Percentiles rank a stretch among this genome's conserved stretches.
Evolutionary conservation across 2,113 vertebrate species (phyloP).

Genomic region (Pluvianellus socialis): DNA sequence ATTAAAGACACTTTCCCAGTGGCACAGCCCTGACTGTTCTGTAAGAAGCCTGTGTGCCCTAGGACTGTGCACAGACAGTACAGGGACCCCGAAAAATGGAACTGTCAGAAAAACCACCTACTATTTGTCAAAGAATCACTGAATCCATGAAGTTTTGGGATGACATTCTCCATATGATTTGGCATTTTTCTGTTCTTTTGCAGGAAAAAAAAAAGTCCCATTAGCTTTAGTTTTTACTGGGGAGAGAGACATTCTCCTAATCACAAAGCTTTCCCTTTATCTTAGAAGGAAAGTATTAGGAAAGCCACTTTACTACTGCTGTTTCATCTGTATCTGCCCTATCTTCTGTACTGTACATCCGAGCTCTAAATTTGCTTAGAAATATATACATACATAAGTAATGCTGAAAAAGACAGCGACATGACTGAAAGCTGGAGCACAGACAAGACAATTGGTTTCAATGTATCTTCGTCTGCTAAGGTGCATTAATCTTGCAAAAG

Average conservation of each 20-base stretch:
- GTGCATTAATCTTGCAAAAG: conserved; percentile 37
- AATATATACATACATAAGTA: not conserved
- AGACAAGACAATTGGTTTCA: conserved; percentile 40
- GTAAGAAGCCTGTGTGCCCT: not conserved
- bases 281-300: not conserved
- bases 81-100: not conserved
- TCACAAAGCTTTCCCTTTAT: not conserved
- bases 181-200: not conserved
- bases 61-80: not conserved
- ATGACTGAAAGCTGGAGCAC: not conserved
- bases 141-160: not conserved
- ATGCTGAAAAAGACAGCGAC: not conserved
- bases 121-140: not conserved
- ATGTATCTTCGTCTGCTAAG: conserved; percentile 21
- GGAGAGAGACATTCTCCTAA: not conserved
- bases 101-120: not conserved
- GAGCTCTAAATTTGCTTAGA: conserved; percentile 15
- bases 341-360: not conserved
- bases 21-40: not conserved
- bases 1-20: not conserved
- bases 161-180: not conserved
- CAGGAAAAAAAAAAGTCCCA: not conserved
- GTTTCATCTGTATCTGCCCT: not conserved
- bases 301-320: not conserved
- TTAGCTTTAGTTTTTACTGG: not conserved